Percentiles rank a stretch among this genome's conserved stretches.
Conservation (phyloP, 2,113 vertebrate species). For the Entelurus aequoreus region DNA sequence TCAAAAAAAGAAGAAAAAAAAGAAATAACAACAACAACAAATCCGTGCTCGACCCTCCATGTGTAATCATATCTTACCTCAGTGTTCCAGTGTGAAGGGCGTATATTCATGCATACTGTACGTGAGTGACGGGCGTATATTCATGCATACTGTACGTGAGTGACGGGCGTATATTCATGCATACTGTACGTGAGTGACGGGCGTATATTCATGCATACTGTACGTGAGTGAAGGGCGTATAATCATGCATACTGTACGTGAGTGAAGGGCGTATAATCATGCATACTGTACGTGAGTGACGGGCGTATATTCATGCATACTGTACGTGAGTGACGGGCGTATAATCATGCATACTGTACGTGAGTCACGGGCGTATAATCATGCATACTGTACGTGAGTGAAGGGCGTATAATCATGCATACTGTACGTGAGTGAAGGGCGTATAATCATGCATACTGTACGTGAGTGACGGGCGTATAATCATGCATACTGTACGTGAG, state of each 20-base stretch:
- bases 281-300: slow-evolving; percentile 59
- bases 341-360: slow-evolving; percentile 62
- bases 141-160: slow-evolving; percentile 55
- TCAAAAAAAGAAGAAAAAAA: slow-evolving; percentile 55
- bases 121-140: slow-evolving; percentile 69
- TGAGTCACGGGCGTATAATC: slow-evolving; percentile 71
- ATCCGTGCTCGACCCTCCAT: slow-evolving; percentile 58
- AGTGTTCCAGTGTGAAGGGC: slow-evolving; percentile 78
- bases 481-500: slow-evolving; percentile 55
- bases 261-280: slow-evolving; percentile 74
- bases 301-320: slow-evolving; percentile 71
- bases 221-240: slow-evolving; percentile 67
- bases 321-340: slow-evolving; percentile 63
- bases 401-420: slow-evolving; percentile 74
- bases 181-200: slow-evolving; percentile 61
- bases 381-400: slow-evolving; percentile 57
- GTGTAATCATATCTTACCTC: slow-evolving; percentile 80
- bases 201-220: slow-evolving; percentile 68
- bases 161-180: slow-evolving; percentile 74
- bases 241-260: slow-evolving; percentile 57
- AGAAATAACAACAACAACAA: slow-evolving; percentile 31
- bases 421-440: slow-evolving; percentile 61
- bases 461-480: slow-evolving; percentile 70
- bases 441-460: slow-evolving; percentile 66
- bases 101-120: slow-evolving; percentile 66